Base-by-base conservation (phyloP, 2,888 invertebrate species). In the Heliconius erato region DNA sequence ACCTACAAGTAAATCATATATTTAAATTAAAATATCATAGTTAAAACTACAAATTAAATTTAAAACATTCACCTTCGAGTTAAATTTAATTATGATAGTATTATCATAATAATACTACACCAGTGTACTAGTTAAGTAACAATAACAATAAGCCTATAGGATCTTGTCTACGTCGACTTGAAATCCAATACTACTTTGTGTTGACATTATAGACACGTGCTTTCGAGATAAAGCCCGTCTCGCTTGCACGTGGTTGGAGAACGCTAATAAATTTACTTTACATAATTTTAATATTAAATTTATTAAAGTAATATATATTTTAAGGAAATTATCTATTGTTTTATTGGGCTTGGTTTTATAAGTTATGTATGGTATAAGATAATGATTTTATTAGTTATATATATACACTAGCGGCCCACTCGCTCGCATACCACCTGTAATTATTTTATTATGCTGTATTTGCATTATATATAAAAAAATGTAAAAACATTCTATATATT, bases 121-220 rank as follows among this genome's bases (percentile, higher is more conserved):
- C 3, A 54, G 32, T 59, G 19, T 59, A 28, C 28, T 32, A 54
- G 74, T 65, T 28, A 44, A 23, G 44, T 79, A 71, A 65, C 63
- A 79, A 71, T 59, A 79, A 72, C 78, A 74, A 71, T 67, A 74
- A 80, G 74, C 68, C 63, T 49, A 40, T 74, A 65, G 82, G 69
- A 69, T 84, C 69, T 79, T 67, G 80, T 82, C 80, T 81, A 79
- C 84, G 79, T 82, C 79, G 89, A 89, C 86, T 89, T 86, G 91
- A 90, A 86, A 92, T 88, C 85, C 82, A 85, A 91, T 88, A 90
- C 90, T 88, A 86, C 84, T 83, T 83, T 59, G 65, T 92, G 90
- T 93, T 93, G 89, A 92, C 88, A 88, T 86, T 88, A 87, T 79
- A 89, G 88, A 91, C 94, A 94, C 94, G 94, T 89, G 94, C 93